Conservation (phyloP, 2,113 vertebrate genomes). For the Trematocara macrostoma region DNA sequence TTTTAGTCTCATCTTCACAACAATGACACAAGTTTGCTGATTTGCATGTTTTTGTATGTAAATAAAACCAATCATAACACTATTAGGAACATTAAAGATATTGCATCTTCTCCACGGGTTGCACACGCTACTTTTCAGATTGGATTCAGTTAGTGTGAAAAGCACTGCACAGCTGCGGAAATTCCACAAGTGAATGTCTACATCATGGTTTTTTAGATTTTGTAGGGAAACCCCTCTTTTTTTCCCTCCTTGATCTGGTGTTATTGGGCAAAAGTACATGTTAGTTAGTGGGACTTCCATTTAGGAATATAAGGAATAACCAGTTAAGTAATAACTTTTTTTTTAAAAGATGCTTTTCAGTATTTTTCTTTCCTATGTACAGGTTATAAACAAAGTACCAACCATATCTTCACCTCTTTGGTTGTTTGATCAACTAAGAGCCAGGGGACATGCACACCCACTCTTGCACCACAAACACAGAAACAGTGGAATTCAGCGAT, state of each 20-base stretch:
- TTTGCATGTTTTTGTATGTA: background rate
- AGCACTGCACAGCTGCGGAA: background rate
- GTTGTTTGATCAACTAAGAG: background rate
- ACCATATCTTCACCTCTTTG: background rate
- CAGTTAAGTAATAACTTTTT: background rate
- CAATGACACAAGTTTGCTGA: background rate
- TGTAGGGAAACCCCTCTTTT: slow-evolving; percentile 8
- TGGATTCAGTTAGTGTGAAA: background rate
- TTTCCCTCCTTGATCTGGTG: background rate
- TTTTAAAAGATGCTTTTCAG: background rate
- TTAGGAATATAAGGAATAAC: background rate
- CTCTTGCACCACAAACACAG: background rate
- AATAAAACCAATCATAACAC: background rate
- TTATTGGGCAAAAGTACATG: slow-evolving; percentile 4
- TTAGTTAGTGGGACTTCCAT: background rate
- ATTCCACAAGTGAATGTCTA: slow-evolving; percentile 29
- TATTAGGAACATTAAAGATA: background rate
- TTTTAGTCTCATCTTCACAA: background rate
- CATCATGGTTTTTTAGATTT: slow-evolving; percentile 20
- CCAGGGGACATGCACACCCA: background rate
- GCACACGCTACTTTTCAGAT: background rate
- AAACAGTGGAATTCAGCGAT: slow-evolving; percentile 21
- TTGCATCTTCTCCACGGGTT: background rate
- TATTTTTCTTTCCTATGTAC: background rate
- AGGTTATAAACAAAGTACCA: background rate